These are phyloP conservation scores for Agonopterix heracliana DNA, from an alignment of 2,888 invertebrate species.

Conservation along the genomic window DNA sequence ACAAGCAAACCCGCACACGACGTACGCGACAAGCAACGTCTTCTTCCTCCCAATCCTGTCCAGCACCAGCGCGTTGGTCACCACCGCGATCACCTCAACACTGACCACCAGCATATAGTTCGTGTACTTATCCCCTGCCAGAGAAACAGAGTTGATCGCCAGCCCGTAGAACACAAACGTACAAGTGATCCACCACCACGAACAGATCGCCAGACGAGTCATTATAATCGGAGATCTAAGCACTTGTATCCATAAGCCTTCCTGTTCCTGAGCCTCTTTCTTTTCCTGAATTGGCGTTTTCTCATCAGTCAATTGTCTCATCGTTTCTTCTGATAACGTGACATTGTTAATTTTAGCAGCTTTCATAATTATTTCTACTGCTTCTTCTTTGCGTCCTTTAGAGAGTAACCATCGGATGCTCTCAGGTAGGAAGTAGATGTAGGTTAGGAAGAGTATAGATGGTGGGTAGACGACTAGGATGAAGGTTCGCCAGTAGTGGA, in stretches of 20 bases:
- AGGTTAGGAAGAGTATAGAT: conserved; percentile 79
- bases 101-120: conserved; percentile 84
- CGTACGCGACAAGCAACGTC: conserved; percentile 77
- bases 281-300: conserved; percentile 38
- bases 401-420: conserved; percentile 86
- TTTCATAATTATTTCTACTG: conserved; percentile 76
- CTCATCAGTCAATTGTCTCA: conserved; percentile 60
- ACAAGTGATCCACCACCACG: conserved; percentile 85
- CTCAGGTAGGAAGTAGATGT: conserved; percentile 84
- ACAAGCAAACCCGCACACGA: conserved; percentile 73
- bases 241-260: conserved; percentile 55
- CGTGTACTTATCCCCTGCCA: conserved; percentile 85
- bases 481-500: conserved; percentile 82
- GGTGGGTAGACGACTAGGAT: conserved; percentile 83
- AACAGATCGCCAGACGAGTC: conserved; percentile 57
- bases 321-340: conserved; percentile 56
- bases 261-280: conserved; percentile 26
- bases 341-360: conserved; percentile 80
- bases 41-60: conserved; percentile 79
- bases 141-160: conserved; percentile 84
- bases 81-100: conserved; percentile 84
- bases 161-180: conserved; percentile 89
- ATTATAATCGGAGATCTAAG: conserved; percentile 57
- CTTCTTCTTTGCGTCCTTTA: conserved; percentile 80
- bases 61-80: conserved; percentile 78